A percentile compares a stretch with the other conserved stretches of the same genome.
Conservation (phyloP, 2,113 vertebrate genomes). For the Bathybates hornii region DNA sequence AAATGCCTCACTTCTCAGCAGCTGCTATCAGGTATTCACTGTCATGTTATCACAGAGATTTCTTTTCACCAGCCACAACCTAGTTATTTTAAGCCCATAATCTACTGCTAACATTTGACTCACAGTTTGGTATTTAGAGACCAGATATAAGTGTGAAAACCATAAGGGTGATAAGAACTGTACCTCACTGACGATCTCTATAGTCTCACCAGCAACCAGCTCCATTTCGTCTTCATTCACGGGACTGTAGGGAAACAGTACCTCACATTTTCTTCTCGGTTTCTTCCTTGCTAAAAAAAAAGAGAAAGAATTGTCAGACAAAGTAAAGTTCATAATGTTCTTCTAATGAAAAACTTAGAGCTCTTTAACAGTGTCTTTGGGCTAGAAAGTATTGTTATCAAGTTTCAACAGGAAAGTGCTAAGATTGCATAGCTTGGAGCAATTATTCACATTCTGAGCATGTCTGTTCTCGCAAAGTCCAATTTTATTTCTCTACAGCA, state of each 20-base stretch:
- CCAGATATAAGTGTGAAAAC: not conserved
- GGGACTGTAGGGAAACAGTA: slow-evolving; percentile 68
- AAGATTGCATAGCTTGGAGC: not conserved
- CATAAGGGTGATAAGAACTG: not conserved
- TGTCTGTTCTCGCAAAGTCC: not conserved
- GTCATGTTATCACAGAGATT: not conserved
- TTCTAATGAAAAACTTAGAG: not conserved
- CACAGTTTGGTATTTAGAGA: not conserved
- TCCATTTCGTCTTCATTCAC: slow-evolving; percentile 75
- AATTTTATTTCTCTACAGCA: not conserved
- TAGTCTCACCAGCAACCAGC: slow-evolving; percentile 73
- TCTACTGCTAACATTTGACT: not conserved
- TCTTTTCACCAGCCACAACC: not conserved
- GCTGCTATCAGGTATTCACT: not conserved
- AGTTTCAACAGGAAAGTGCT: not conserved
- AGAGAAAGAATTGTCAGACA: not conserved
- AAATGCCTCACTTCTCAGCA: not conserved
- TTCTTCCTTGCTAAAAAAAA: slow-evolving; percentile 58
- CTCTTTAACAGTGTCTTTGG: not conserved
- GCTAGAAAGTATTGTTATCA: not conserved
- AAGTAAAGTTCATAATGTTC: not conserved
- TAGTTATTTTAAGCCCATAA: not conserved
- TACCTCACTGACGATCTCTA: slow-evolving; percentile 79
- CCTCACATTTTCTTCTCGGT: slow-evolving; percentile 74
- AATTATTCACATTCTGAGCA: not conserved